phyloP scores from a whole-genome alignment of 1,140 invertebrate genomes.

The Hestina assimilis region DNA sequence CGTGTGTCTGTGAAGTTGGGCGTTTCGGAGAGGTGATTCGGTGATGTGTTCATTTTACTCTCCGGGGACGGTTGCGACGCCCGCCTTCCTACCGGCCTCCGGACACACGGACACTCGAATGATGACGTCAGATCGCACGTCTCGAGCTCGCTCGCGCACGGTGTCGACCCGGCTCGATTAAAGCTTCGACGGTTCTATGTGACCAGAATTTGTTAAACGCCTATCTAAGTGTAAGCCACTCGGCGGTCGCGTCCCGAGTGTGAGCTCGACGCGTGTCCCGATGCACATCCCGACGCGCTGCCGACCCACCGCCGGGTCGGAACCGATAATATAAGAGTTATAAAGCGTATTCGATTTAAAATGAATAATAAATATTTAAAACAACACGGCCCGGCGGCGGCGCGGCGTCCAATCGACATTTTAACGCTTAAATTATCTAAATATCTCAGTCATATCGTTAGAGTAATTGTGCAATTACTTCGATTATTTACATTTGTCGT shows the following conservation, averaged over 20 bases:
- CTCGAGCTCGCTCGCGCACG: slow-evolving; percentile 19
- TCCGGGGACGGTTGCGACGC: slow-evolving; percentile 63
- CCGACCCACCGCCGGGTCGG: slow-evolving; percentile 38
- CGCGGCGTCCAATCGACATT: slow-evolving; percentile 7
- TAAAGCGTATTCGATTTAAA: slow-evolving; percentile 69
- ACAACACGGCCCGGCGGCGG: slow-evolving; percentile 36
- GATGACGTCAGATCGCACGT: background rate
- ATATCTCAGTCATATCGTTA: slow-evolving; percentile 47
- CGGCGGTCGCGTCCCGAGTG: slow-evolving; percentile 39
- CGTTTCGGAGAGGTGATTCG: slow-evolving; percentile 60
- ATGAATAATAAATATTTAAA: slow-evolving; percentile 56
- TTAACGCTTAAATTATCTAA: slow-evolving; percentile 32
- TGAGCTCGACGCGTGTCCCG: slow-evolving; percentile 45
- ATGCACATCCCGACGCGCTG: slow-evolving; percentile 15
- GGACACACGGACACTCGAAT: background rate
- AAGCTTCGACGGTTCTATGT: slow-evolving; percentile 66
- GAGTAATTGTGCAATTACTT: slow-evolving; percentile 34
- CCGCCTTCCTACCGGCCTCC: slow-evolving; percentile 33
- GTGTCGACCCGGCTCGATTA: slow-evolving; percentile 39
- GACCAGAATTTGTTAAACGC: slow-evolving; percentile 74
- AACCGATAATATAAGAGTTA: slow-evolving; percentile 49
- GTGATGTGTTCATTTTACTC: slow-evolving; percentile 47
- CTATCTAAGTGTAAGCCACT: slow-evolving; percentile 72
- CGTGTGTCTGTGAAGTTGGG: slow-evolving; percentile 45
- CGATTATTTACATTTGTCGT: slow-evolving; percentile 28